A percentile compares a stretch with the other conserved stretches of the same genome.
These are phyloP conservation scores for Pleuronectes platessa DNA, from an alignment of 2,113 vertebrate species.

Conservation along the genomic window DNA sequence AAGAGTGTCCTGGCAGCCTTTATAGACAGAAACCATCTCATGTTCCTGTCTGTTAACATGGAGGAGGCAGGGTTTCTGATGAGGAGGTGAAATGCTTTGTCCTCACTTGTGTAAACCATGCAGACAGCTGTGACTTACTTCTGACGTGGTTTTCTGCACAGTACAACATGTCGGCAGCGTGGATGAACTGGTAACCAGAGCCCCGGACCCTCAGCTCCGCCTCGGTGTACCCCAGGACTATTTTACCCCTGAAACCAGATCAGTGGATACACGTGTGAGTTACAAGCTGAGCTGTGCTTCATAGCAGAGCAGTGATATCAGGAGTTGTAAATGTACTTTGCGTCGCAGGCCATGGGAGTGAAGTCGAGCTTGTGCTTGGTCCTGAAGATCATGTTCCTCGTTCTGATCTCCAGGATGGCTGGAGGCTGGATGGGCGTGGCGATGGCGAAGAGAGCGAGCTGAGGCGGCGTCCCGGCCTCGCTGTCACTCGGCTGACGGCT, in stretches of 20 bases:
- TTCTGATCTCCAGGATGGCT: conserved; percentile 82
- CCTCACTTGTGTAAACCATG: background rate
- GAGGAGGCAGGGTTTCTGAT: no score
- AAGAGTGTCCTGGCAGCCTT: background rate
- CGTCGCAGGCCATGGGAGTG: conserved; percentile 82
- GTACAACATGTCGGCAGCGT: conserved; percentile 83
- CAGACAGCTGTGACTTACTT: conserved; percentile 71
- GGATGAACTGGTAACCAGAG: conserved; percentile 84
- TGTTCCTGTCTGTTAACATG: no score
- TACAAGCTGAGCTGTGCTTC: background rate
- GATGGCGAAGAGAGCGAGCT: conserved; percentile 84
- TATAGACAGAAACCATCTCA: no score
- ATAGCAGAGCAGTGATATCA: background rate
- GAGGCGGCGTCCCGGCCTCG: conserved; percentile 55
- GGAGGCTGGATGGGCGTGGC: conserved; percentile 82
- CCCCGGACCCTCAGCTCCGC: conserved; percentile 80
- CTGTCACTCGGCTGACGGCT: conserved; percentile 61
- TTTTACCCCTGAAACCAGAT: conserved; percentile 71
- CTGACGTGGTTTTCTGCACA: conserved; percentile 83
- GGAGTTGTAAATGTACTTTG: conserved; percentile 67
- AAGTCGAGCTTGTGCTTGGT: conserved; percentile 89
- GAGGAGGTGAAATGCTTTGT: no score
- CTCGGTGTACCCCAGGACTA: conserved; percentile 83
- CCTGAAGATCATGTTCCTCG: conserved; percentile 85
- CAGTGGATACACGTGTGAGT: background rate